phyloP scores from a whole-genome alignment of 2,797 vertebrate species.

The Rhadinocentrus ornatus region DNA sequence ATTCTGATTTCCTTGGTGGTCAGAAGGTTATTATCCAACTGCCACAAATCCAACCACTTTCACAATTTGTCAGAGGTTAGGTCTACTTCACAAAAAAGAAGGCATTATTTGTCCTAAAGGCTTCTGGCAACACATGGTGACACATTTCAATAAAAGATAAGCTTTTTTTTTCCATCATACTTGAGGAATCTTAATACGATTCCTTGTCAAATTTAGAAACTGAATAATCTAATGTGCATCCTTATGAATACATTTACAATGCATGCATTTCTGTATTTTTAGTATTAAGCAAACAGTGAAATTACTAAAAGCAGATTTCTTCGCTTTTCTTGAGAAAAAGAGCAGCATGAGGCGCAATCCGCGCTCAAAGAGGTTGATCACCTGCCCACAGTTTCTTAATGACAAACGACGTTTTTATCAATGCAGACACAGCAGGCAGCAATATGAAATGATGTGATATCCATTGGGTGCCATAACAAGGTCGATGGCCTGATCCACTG shows the following conservation, averaged over 20 bases:
- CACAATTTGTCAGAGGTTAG: conserved; percentile 42
- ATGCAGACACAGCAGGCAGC: conserved; percentile 73
- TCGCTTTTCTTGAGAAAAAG: conserved; percentile 6
- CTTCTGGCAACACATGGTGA: conserved; percentile 26
- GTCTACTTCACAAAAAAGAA: conserved; percentile 40
- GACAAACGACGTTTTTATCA: conserved; percentile 79
- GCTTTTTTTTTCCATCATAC: background rate
- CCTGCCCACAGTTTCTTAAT: conserved; percentile 67
- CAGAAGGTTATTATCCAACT: conserved; percentile 68
- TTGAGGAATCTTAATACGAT: background rate
- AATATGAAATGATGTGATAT: conserved; percentile 77
- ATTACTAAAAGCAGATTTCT: background rate
- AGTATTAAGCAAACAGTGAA: background rate
- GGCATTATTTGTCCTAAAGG: conserved; percentile 44
- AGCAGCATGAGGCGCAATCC: conserved; percentile 1
- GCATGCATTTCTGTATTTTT: conserved; percentile 1
- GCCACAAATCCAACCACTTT: conserved; percentile 59
- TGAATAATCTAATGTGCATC: background rate
- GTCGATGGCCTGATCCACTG: conserved; percentile 71
- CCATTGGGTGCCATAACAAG: conserved; percentile 77
- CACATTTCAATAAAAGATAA: conserved; percentile 20
- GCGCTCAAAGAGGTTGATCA: conserved; percentile 47
- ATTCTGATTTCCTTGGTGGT: conserved; percentile 73
- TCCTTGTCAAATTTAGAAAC: background rate
- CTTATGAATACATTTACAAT: background rate